Conservation (phyloP, 2,888 invertebrate genomes). For the Drosophila eohydei region DNA sequence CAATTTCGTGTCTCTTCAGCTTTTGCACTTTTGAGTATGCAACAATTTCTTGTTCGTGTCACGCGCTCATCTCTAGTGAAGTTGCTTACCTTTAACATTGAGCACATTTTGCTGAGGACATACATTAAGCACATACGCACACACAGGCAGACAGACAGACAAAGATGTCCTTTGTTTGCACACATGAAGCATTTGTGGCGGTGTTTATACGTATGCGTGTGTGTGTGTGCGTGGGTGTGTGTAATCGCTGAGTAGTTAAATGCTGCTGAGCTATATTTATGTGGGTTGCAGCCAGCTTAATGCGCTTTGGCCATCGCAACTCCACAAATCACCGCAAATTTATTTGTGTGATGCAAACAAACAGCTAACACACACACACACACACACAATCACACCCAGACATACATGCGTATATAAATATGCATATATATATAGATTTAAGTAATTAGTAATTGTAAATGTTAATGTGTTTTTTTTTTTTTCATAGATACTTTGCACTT, state of each 20-base stretch:
- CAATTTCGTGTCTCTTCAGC: background rate
- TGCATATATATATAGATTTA: background rate
- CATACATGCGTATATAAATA: conserved; percentile 4
- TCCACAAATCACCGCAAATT: conserved; percentile 72
- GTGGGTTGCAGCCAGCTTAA: conserved; percentile 55
- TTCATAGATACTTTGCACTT: background rate
- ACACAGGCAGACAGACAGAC: conserved; percentile 4
- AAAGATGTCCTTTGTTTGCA: conserved; percentile 26
- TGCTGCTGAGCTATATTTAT: conserved; percentile 51
- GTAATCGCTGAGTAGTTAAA: conserved; percentile 64
- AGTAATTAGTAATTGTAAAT: conserved; percentile 46
- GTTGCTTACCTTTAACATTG: conserved; percentile 8
- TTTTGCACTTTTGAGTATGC: background rate
- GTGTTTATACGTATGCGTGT: background rate
- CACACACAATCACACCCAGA: background rate
- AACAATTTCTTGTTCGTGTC: background rate
- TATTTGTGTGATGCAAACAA: conserved; percentile 57
- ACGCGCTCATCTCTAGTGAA: conserved; percentile 8
- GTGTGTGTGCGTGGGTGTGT: background rate
- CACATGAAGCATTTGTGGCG: conserved; percentile 9
- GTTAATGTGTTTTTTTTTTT: background rate
- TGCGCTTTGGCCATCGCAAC: conserved; percentile 54
- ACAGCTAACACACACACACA: conserved; percentile 23
- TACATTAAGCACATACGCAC: conserved; percentile 44
- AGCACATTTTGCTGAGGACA: conserved; percentile 44